Conservation (phyloP, 2,797 vertebrate genomes). For the Falco naumanni region DNA sequence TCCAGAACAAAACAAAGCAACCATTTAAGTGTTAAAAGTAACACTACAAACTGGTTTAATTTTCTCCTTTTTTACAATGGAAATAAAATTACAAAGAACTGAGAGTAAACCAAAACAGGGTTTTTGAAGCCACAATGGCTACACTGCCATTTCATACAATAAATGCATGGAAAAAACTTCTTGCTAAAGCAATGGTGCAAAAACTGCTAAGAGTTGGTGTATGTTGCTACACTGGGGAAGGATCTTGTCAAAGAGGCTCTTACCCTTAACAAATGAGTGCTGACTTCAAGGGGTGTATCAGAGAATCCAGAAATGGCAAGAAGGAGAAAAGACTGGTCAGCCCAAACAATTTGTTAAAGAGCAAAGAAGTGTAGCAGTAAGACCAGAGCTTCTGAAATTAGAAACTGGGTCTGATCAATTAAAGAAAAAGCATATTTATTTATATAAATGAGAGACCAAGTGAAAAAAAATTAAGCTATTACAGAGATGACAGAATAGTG, state of each 20-base stretch:
- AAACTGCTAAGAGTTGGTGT: not conserved
- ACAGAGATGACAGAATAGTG: not conserved
- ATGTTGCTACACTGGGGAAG: not conserved
- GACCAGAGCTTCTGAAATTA: not conserved
- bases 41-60: not conserved
- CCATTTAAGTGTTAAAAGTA: not conserved
- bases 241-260: not conserved
- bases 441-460: not conserved
- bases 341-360: not conserved
- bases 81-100: not conserved
- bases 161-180: not conserved
- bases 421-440: not conserved
- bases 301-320: not conserved
- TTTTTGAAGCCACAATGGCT: not conserved
- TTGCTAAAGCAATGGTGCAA: not conserved
- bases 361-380: not conserved
- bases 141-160: not conserved
- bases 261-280: not conserved
- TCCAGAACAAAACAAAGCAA: slow-evolving; percentile 28
- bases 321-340: not conserved
- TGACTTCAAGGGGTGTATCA: not conserved
- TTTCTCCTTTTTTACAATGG: not conserved
- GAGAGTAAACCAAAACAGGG: not conserved
- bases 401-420: not conserved
- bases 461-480: not conserved